Evolutionary conservation across 2,797 vertebrate genomes (phyloP).

Genomic region (Malacoctenus gilli): DNA sequence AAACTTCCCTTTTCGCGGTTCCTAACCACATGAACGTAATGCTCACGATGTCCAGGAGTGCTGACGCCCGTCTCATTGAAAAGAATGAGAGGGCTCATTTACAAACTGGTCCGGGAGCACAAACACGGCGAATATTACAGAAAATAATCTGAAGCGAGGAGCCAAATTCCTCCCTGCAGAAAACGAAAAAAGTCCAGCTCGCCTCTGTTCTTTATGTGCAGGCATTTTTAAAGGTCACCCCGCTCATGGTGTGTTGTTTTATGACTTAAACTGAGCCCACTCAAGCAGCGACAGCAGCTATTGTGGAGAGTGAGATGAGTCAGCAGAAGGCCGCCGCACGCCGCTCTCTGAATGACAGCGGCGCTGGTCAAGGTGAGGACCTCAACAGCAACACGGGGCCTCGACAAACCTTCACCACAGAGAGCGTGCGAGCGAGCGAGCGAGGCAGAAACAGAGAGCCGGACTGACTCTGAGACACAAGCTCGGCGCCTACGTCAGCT

Average conservation of each 20-base stretch:
- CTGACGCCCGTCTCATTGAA: too few species aligned
- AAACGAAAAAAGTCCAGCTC: neutral
- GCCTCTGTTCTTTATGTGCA: neutral
- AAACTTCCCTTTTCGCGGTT: too few species aligned
- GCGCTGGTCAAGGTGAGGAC: constrained; percentile 34
- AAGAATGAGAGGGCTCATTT: too few species aligned
- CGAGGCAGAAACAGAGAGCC: neutral
- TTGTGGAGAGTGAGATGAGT: constrained; percentile 28
- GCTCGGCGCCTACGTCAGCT: too few species aligned
- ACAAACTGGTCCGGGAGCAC: too few species aligned
- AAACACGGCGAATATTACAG: too few species aligned
- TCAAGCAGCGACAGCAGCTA: neutral
- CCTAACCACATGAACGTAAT: too few species aligned
- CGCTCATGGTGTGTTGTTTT: neutral
- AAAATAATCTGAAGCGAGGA: too few species aligned
- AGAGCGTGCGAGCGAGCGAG: neutral
- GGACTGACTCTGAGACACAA: too few species aligned
- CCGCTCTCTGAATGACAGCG: constrained; percentile 6
- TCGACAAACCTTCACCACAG: neutral
- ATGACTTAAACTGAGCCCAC: constrained; percentile 17
- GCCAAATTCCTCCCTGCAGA: constrained; percentile 1
- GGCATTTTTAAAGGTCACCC: constrained; percentile 11
- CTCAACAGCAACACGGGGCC: neutral
- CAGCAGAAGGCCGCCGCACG: constrained; percentile 25
- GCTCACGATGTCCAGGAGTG: too few species aligned